A percentile compares a stretch with the other conserved stretches of the same genome.
Conservation (phyloP, 92 coral and sea anemone genomes). For the Phenganax marumi region DNA sequence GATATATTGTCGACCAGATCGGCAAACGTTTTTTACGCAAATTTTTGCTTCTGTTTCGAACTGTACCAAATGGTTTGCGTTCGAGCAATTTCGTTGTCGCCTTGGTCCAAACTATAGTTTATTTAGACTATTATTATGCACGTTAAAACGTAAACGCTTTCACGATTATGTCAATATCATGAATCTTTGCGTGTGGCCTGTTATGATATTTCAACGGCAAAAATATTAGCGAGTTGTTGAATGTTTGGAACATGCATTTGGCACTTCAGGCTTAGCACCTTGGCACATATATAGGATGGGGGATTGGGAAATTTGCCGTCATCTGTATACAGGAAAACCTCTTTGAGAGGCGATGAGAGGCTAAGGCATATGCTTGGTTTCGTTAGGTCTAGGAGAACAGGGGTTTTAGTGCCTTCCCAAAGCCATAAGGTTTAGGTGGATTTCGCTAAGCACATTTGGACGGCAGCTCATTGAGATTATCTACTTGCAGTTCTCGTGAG, state of each 20-base stretch:
- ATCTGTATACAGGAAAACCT: neutral
- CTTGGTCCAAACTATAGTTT: neutral
- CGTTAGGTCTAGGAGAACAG: too few relatives aligned
- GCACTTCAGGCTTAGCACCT: neutral
- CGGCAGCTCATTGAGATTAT: too few relatives aligned
- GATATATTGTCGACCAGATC: too few relatives aligned
- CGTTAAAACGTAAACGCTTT: neutral
- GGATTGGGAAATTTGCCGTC: neutral
- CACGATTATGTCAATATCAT: neutral
- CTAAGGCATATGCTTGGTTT: too few relatives aligned
- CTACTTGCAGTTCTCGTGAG: too few relatives aligned
- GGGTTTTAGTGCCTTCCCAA: too few relatives aligned
- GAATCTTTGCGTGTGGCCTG: constrained; percentile 6
- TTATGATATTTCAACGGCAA: neutral
- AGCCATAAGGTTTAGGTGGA: too few relatives aligned
- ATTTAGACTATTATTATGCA: neutral
- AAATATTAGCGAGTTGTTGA: neutral
- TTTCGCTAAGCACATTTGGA: too few relatives aligned
- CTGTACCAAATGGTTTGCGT: neutral
- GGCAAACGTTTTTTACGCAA: too few relatives aligned
- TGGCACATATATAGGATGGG: neutral
- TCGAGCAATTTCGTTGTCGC: neutral
- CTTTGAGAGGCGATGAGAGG: too few relatives aligned
- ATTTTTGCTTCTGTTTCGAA: too few relatives aligned
- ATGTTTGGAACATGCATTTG: neutral